phyloP scores from a whole-genome alignment of 1,140 invertebrate species.

The Coelopa frigida region DNA sequence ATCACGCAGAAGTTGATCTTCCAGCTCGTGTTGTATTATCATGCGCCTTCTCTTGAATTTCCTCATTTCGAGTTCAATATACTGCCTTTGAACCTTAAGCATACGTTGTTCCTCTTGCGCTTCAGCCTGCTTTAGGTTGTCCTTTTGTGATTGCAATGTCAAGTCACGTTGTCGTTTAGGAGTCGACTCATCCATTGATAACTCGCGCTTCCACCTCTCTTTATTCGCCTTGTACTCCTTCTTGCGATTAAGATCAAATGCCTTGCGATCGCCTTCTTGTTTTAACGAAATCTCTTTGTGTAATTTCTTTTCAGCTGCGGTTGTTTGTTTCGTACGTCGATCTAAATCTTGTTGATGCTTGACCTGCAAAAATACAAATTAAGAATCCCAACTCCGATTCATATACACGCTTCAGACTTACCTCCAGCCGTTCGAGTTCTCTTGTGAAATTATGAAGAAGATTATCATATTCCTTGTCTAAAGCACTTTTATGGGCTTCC shows the following conservation, averaged over 20 bases:
- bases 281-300: conserved; percentile 83
- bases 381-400: background rate
- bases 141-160: conserved; percentile 84
- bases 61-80: conserved; percentile 85
- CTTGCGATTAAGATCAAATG: conserved; percentile 86
- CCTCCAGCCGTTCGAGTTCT: conserved; percentile 84
- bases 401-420: conserved; percentile 20
- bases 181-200: conserved; percentile 83
- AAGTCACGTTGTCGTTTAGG: conserved; percentile 89
- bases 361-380: conserved; percentile 41
- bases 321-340: conserved; percentile 80
- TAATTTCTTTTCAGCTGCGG: conserved; percentile 84
- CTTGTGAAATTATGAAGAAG: conserved; percentile 83
- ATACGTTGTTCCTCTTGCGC: conserved; percentile 83
- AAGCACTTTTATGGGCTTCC: conserved; percentile 88
- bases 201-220: conserved; percentile 90
- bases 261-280: conserved; percentile 81
- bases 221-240: conserved; percentile 98
- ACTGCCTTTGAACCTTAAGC: conserved; percentile 79
- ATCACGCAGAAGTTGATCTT: conserved; percentile 86
- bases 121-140: conserved; percentile 84
- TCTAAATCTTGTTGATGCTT: conserved; percentile 88
- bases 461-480: conserved; percentile 96
- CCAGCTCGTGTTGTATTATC: conserved; percentile 76
- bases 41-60: conserved; percentile 89